A percentile compares a stretch with the other conserved stretches of the same genome.
Evolutionary conservation across 2,888 invertebrate species (phyloP).

Genomic region (Idaea straminata): DNA sequence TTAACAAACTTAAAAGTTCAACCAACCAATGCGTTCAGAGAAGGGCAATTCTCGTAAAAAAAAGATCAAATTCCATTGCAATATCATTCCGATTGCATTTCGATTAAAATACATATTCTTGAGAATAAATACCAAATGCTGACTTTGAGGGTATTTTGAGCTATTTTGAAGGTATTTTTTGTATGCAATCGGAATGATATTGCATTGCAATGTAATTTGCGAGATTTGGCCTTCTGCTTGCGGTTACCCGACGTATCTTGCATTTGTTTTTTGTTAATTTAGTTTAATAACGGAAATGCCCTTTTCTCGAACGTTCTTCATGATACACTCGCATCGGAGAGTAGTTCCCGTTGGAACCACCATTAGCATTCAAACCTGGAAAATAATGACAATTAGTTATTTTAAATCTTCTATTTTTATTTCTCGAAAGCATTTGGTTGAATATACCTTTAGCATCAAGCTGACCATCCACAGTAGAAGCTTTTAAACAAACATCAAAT

Average conservation of each 20-base stretch:
- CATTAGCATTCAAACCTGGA: conserved; percentile 82
- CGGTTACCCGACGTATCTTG: neutral
- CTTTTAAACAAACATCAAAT: conserved; percentile 37
- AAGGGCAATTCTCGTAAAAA: no score
- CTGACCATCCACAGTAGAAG: conserved; percentile 75
- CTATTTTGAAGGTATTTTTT: no score
- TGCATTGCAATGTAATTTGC: neutral
- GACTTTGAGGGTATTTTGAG: no score
- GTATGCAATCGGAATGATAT: no score
- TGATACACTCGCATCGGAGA: conserved; percentile 90
- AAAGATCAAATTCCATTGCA: no score
- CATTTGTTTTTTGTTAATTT: neutral
- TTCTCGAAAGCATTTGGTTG: neutral
- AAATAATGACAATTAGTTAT: conserved; percentile 5
- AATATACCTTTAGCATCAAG: conserved; percentile 67
- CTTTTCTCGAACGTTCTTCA: conserved; percentile 89
- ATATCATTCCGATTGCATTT: no score
- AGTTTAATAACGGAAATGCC: conserved; percentile 88
- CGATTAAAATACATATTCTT: no score
- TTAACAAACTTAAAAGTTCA: neutral
- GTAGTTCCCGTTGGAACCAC: conserved; percentile 84
- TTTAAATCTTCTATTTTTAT: conserved; percentile 9
- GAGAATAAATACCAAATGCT: no score
- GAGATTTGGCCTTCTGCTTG: neutral
- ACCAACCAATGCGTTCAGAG: conserved; percentile 6